phyloP scores from a whole-genome alignment of 2,113 vertebrate genomes.

The Xenopus borealis region DNA sequence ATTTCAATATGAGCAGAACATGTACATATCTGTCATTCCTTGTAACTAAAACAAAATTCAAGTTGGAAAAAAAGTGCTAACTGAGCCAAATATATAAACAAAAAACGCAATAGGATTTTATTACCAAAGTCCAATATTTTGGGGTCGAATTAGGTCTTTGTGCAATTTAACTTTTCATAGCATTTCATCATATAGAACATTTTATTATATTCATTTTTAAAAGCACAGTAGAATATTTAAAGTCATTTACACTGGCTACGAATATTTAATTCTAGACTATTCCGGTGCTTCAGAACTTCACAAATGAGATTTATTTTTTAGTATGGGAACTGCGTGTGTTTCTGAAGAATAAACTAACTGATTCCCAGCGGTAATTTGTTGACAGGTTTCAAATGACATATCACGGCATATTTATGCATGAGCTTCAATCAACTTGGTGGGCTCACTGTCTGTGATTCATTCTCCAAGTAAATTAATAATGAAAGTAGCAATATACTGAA shows the following conservation, averaged over 20 bases:
- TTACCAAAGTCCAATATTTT: no score
- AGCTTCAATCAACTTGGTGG: constrained; percentile 44
- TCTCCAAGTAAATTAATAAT: constrained; percentile 32
- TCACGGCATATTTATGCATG: constrained; percentile 29
- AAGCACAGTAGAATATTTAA: neutral
- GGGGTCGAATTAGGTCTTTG: no score
- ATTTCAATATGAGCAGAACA: no score
- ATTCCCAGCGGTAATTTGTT: constrained; percentile 39
- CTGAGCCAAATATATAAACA: no score
- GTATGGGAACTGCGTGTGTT: constrained; percentile 1
- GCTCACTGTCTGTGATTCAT: constrained; percentile 23
- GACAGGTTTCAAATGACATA: constrained; percentile 35
- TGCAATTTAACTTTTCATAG: constrained; percentile 10
- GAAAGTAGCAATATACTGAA: constrained; percentile 17
- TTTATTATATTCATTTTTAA: constrained; percentile 45
- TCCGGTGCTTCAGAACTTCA: constrained; percentile 1
- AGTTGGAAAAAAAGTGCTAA: no score
- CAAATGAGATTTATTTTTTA: constrained; percentile 3
- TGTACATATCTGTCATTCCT: no score
- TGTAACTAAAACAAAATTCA: no score
- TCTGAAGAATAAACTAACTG: constrained; percentile 17
- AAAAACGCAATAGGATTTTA: no score
- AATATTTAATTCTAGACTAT: constrained; percentile 23
- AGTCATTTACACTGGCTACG: constrained; percentile 43
- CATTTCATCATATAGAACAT: constrained; percentile 41